Evolutionary conservation across 2,113 vertebrate species (phyloP), one percentile per base, ranked within the genome.

Genomic region (Nibea coibor): DNA sequence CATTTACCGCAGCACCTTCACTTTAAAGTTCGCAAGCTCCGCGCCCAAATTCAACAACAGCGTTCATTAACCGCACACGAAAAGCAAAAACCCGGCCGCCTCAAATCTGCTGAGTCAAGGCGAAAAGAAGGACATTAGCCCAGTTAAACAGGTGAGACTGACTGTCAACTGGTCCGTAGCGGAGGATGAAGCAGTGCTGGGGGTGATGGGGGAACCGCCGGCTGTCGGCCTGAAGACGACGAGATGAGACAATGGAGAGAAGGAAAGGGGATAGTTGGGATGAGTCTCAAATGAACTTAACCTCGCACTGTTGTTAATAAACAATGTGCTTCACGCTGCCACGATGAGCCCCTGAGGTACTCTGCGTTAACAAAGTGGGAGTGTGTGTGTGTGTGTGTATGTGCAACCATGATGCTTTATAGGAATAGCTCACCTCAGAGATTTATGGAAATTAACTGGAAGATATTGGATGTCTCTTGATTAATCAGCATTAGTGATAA

Each of bases 241-340:
- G 45, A 81, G 59, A 86, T 63, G 82, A 90, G 72, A 88, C 78
- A 80, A 77, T 65, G 68, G 69, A 80, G 84, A 70, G 73, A 86
- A 83, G 67, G 75, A 83, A 88, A 89, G 48, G 16, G 45, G 86
- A 85, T 65, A 80, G 82, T 63, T 28, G 59, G 47, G 73, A 72
- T 47, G 72, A 75, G 79, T 89, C 68, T 91, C 81, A 86, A 88
- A 89, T 92, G 43, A 81, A 85, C 75, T 87, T 69, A 79, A 86
- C 69, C 84, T 72, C 71, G 65, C 50, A 42, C 64, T 87, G 85
- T 51, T 83, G 80, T 92, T 87, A 89, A 93, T 90, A 91, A 92
- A 79, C 87, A 86, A 90, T 83, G 90, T 74, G 83, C 81, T 84
- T 70, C 65, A 84, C 10, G 43, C 76, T 42, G 75, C 71, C 75